Percentiles rank a stretch among this genome's conserved stretches.
Evolutionary conservation across 2,113 vertebrate genomes (phyloP).

Genomic region (Mellivora capensis): DNA sequence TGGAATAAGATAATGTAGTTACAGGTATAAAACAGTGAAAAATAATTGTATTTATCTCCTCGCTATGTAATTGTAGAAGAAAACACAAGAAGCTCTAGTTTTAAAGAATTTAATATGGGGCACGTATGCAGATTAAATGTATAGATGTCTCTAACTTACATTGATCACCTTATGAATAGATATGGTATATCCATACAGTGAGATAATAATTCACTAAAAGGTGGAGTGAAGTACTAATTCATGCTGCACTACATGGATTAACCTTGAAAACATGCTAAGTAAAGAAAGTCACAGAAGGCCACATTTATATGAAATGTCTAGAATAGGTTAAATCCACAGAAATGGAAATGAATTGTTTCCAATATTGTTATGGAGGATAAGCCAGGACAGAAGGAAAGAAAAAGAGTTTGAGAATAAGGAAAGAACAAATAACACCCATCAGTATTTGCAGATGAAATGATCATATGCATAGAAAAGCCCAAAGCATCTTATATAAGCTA

Average conservation of each 20-base stretch:
- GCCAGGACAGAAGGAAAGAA: background rate
- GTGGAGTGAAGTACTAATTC: background rate
- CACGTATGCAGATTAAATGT: background rate
- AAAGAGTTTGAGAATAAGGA: background rate
- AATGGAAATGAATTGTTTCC: background rate
- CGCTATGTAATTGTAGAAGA: background rate
- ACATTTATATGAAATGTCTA: background rate
- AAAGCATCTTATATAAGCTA: background rate
- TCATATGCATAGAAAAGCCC: background rate
- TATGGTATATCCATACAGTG: background rate
- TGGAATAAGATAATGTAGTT: background rate
- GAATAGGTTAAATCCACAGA: background rate
- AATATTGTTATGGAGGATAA: background rate
- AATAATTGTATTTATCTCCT: background rate
- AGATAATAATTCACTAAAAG: background rate
- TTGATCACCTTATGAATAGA: background rate
- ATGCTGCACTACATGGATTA: background rate
- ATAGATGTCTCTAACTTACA: background rate
- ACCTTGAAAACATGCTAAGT: background rate
- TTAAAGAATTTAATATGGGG: background rate
- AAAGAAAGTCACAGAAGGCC: background rate
- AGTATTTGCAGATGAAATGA: background rate
- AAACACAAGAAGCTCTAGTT: background rate
- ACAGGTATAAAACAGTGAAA: background rate
- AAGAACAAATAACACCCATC: background rate